Conservation (phyloP, 1,140 invertebrate species). For the Aradophagus sp. region DNA sequence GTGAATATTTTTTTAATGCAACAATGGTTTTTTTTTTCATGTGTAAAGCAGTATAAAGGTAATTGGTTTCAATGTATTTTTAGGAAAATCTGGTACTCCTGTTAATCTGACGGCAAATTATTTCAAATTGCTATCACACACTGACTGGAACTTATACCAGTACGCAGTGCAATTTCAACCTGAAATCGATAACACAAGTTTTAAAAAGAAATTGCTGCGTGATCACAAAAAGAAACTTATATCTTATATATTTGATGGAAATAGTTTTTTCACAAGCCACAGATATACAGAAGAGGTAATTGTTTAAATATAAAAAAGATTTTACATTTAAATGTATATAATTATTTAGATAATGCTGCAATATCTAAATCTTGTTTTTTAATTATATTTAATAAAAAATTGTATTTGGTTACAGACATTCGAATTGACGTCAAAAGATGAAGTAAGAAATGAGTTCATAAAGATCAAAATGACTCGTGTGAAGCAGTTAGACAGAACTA, state of each 20-base stretch:
- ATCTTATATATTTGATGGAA: slow-evolving; percentile 76
- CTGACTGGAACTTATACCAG: slow-evolving; percentile 85
- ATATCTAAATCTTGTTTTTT: no score
- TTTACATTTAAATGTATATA: neutral
- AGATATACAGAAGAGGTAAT: slow-evolving; percentile 1
- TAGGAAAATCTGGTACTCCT: slow-evolving; percentile 76
- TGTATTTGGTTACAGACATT: slow-evolving; percentile 6
- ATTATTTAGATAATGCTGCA: no score
- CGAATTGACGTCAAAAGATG: slow-evolving; percentile 1
- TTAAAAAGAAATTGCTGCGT: slow-evolving; percentile 78
- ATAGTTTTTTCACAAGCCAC: slow-evolving; percentile 66
- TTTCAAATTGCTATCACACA: slow-evolving; percentile 79
- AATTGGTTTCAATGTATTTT: no score
- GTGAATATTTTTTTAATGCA: no score
- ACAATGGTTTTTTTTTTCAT: no score
- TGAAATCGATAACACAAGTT: slow-evolving; percentile 79
- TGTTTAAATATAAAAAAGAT: slow-evolving; percentile 1
- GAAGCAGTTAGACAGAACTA: slow-evolving; percentile 62
- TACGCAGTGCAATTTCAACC: slow-evolving; percentile 88
- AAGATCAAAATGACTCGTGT: slow-evolving; percentile 65
- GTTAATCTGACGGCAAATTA: slow-evolving; percentile 83
- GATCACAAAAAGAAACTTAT: slow-evolving; percentile 76
- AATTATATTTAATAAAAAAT: neutral
- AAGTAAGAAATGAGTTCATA: slow-evolving; percentile 54
- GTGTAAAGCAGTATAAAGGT: no score